Evolutionary conservation across 1,140 invertebrate species (phyloP).

Genomic region (Seison nebaliae): DNA sequence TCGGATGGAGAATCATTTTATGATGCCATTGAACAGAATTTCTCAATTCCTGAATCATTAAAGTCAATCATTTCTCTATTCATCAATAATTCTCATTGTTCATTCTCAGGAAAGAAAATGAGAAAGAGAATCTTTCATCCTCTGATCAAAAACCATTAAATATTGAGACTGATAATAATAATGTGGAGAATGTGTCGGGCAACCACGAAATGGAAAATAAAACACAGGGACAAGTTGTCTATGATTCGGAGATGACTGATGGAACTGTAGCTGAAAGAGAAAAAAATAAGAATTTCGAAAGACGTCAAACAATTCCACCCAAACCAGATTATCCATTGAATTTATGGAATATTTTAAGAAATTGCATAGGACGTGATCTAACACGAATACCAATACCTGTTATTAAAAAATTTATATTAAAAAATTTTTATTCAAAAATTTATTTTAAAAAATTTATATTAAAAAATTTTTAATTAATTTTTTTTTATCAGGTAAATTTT

Average conservation of each 20-base stretch:
- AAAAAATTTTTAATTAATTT: slow-evolving; percentile 7
- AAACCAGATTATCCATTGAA: slow-evolving; percentile 82
- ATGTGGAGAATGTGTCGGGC: not conserved
- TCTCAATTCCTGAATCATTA: not conserved
- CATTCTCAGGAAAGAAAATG: not conserved
- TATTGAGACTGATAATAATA: not conserved
- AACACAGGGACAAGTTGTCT: not conserved
- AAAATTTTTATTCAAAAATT: no score
- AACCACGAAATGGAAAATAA: slow-evolving; percentile 3
- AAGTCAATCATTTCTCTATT: not conserved
- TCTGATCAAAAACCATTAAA: not conserved
- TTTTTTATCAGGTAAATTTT: slow-evolving; percentile 52
- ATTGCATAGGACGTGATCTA: slow-evolving; percentile 92
- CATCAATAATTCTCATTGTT: not conserved
- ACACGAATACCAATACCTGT: slow-evolving; percentile 97
- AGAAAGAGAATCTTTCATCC: not conserved
- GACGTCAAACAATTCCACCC: slow-evolving; percentile 54
- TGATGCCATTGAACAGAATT: not conserved
- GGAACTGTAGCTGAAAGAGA: slow-evolving; percentile 9
- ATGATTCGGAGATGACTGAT: slow-evolving; percentile 14
- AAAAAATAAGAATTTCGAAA: slow-evolving; percentile 14
- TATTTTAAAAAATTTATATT: slow-evolving; percentile 1
- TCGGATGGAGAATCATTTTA: not conserved
- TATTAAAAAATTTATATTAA: no score
- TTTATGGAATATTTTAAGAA: slow-evolving; percentile 94